Evolutionary conservation across 2,797 vertebrate genomes (phyloP), one percentile per base, ranked within the genome.

Genomic region (Hozukius guyotensis): DNA sequence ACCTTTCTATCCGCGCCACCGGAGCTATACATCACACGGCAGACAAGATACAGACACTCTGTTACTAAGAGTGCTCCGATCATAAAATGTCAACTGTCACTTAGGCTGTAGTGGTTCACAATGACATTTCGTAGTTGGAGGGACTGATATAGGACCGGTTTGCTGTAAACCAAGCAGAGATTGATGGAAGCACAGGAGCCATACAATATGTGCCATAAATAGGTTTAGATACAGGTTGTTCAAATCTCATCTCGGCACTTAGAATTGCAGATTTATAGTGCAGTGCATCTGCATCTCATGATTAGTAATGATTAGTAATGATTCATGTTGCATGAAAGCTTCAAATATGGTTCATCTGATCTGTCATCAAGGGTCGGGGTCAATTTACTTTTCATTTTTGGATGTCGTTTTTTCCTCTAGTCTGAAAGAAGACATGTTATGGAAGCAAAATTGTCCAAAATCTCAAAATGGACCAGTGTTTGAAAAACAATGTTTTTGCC

Each of bases 61-160:
- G 82, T 75, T 86, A 68, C 77, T 55, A 60, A 67, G 62, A 85
- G 78, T 59, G 74, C 77, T 62, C 66, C 20, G 72, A 84, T 87
- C 80, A 76, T 83, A 79, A 88, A 89, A 90, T 88, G 89, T 75
- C 89, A 91, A 77, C 83, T 72, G 84, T 89, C 87, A 86, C 83
- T 89, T 80, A 72, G 59, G 68, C 53, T 82, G 72, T 11, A 77
- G 80, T 81, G 49, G 75, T 73, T 80, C 61, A 66, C 80, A 22
- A 25, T 81, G 72, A 70, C 80, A 91, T 89, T 89, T 82, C 20
- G 5, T 13, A 36, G 38, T 34, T 8, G 3, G 56, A 20, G 77
- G 72, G 64, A 65, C 84, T 72, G 69, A 80, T 86, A 59, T 6
- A 24, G 60, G 56, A 77, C 68, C 65, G 74, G 72, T 60, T 73